Base-by-base conservation (phyloP, 2,113 vertebrate genomes). In the Galeopterus variegatus region DNA sequence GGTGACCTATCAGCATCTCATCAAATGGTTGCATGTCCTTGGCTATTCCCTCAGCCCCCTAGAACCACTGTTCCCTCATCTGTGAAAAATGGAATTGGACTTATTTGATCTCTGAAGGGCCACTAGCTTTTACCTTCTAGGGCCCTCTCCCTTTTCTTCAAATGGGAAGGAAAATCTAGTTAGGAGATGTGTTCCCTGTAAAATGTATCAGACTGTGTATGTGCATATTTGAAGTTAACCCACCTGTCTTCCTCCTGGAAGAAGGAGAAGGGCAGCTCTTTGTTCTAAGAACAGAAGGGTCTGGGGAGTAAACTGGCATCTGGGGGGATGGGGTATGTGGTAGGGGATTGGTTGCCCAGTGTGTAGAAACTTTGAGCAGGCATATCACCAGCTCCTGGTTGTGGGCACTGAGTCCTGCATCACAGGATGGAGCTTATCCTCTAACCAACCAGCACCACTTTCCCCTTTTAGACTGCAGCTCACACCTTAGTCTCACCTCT, bases 1-100 rank as follows among this genome's bases (percentile, higher is more conserved):
- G 98, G 98, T 99, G 98, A 73, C 56, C 52, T 19, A 96, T 89
- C 72, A 88, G 41, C 31, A 28, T 76, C 72, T 76, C 73, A 76
- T 15, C 28, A 76, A 76, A 52, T 54, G 75, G 75, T 77, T 77
- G 18, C 3, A 4, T 33, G 50, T 77, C 50, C 50, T 77, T 54
- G 18, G 75, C 18, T 77, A 77, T 31, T 77, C 31, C 26, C 75
- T 77, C 75, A 19, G 18, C 31, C 31, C 19, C 31, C 75, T 54
- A 10, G 17, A 77, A 77, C 9, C 28, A 21, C 75, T 54, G 52
- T 65, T 65, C 28, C 64, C 24, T 65, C 13, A 33, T 77, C 50
- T 21, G 10, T 77, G 75, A 19, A 77, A 31, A 31, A 33, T 54
- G 50, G 31, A 7, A 21, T 50, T 33, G 31, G 75, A 33, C 28